Base-by-base conservation (phyloP, 2,113 vertebrate genomes). In the Aegypius monachus region DNA sequence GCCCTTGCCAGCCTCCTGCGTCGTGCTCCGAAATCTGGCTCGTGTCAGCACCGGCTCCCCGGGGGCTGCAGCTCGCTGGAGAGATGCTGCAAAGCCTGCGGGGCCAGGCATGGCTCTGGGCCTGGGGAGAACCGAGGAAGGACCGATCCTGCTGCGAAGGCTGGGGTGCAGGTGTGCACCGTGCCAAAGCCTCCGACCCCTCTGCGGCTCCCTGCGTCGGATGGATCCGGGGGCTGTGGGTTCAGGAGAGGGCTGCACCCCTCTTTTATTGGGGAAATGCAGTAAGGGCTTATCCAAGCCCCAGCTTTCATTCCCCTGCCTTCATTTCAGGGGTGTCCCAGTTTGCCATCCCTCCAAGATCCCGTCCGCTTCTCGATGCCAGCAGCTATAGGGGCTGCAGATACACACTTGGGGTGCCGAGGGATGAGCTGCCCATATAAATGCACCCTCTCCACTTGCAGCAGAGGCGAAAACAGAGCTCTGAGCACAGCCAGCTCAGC, bases 1-100 rank as follows among this genome's bases (percentile, higher is more conserved):
- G 81, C 87, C 79, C 90, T 88, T 25, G 6, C 81, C 95, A 91
- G 74, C 90, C 88, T 94, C 93, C 95, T 48, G 91, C 0, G 7
- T 66, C 48, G 8, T 2, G 92, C 88, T 95, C 93, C 7, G 0
- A 78, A 86, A 92, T 29, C 88, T 72, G 86, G 43, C 81, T 93
- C 3, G 3, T 71, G 91, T 31, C 96, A 85, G 78, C 4, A 0
- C 52, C 6, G 4, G 62, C 81, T 89, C 70, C 68, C 45, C 0
- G 0, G 61, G 29, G 79, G 43, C 88, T 80, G 70, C 11, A 8
- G 92, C 77, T 83, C 7, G 1, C 38, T 10, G 5, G 45, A 67
- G 79, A 66, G 59, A 34, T 13, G 82, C 79, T 55, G 52, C 36
- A 58, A 11, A 89, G 31, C 45, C 45, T 32, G 47, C 9, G 13